phyloP scores from a whole-genome alignment of 2,888 invertebrate genomes.

The Vanessa cardui region DNA sequence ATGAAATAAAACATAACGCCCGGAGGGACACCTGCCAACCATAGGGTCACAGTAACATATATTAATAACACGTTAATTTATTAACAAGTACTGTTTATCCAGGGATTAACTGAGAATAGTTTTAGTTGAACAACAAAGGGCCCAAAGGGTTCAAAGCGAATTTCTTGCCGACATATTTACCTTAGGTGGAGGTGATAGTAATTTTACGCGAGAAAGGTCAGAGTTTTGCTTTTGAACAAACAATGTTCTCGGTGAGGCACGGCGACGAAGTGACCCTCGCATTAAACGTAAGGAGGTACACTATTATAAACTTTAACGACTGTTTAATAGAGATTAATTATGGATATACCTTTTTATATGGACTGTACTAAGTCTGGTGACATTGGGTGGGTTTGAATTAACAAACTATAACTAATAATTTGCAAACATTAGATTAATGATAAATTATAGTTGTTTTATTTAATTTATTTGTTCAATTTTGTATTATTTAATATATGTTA shows the following conservation, averaged over 20 bases:
- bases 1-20: slow-evolving; percentile 66
- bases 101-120: slow-evolving; percentile 82
- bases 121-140: slow-evolving; percentile 82
- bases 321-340: slow-evolving; percentile 18
- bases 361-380: not conserved
- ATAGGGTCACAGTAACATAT: slow-evolving; percentile 78
- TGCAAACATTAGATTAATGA: slow-evolving; percentile 3
- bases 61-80: slow-evolving; percentile 83
- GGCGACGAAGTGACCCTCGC: slow-evolving; percentile 34
- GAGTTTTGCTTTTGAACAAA: slow-evolving; percentile 59
- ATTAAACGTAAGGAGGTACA: slow-evolving; percentile 16
- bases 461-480: not conserved
- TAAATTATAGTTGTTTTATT: slow-evolving; percentile 1
- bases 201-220: slow-evolving; percentile 80
- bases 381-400: not conserved
- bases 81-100: slow-evolving; percentile 82
- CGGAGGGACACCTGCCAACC: slow-evolving; percentile 77
- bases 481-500: not conserved
- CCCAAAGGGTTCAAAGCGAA: slow-evolving; percentile 81
- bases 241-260: slow-evolving; percentile 54
- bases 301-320: slow-evolving; percentile 32
- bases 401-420: slow-evolving; percentile 12
- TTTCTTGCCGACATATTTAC: slow-evolving; percentile 83
- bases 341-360: slow-evolving; percentile 1
- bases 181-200: slow-evolving; percentile 81